Conservation (phyloP, 1,140 invertebrate species). For the Acromyrmex echinatior region DNA sequence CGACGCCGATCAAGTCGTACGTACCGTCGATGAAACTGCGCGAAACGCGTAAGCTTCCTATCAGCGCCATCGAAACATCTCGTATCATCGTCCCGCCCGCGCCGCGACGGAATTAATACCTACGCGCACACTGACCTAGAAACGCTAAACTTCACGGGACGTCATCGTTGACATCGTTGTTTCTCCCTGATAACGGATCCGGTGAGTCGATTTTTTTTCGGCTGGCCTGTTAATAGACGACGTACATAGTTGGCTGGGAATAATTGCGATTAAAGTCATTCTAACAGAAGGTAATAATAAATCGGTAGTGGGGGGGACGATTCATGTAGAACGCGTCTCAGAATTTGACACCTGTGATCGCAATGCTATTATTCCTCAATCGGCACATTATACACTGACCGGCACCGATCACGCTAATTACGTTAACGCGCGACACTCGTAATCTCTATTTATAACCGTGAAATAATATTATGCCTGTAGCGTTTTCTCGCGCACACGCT, state of each 20-base stretch:
- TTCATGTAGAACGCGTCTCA: background rate
- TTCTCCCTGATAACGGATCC: slow-evolving; percentile 17
- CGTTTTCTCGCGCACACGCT: background rate
- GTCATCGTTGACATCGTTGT: slow-evolving; percentile 2
- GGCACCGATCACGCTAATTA: slow-evolving; percentile 67
- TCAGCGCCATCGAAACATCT: slow-evolving; percentile 1
- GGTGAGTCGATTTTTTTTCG: slow-evolving; percentile 12
- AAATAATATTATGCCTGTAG: slow-evolving; percentile 66
- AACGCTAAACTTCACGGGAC: slow-evolving; percentile 23
- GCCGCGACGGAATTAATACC: slow-evolving; percentile 30
- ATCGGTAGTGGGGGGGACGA: background rate
- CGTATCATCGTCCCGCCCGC: background rate
- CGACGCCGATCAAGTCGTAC: background rate
- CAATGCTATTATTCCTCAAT: slow-evolving; percentile 54
- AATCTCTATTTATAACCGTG: slow-evolving; percentile 81
- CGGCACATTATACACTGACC: slow-evolving; percentile 21
- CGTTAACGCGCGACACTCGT: slow-evolving; percentile 73
- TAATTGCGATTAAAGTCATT: background rate
- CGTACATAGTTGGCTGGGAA: background rate
- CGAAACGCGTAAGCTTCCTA: background rate
- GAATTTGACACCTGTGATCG: slow-evolving; percentile 49
- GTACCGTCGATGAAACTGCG: background rate
- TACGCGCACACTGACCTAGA: slow-evolving; percentile 54
- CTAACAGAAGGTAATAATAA: background rate
- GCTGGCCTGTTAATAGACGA: background rate